Conservation (phyloP, 1,140 invertebrate species). For the Brachionus sp. region DNA sequence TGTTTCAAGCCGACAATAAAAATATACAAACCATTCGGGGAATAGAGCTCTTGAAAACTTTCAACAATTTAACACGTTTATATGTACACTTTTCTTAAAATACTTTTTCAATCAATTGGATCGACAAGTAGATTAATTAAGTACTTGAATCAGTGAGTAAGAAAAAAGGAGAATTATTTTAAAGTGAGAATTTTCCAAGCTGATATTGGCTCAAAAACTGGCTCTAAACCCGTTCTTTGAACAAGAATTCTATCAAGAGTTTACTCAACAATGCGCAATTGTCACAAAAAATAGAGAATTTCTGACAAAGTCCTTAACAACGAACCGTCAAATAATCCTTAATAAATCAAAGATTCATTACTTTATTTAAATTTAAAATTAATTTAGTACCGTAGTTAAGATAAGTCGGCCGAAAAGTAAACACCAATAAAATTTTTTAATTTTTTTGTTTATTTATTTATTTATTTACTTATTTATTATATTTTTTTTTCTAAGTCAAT, state of each 20-base stretch:
- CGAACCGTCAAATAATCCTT: constrained; percentile 25
- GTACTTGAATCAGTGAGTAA: constrained; percentile 4
- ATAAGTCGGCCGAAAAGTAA: constrained; percentile 17
- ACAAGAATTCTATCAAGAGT: background rate
- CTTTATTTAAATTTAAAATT: constrained; percentile 37
- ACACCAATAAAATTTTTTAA: background rate
- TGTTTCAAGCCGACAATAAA: background rate
- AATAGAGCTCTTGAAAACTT: background rate
- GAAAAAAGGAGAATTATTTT: background rate
- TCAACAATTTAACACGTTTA: background rate
- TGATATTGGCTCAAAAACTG: background rate
- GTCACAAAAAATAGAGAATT: background rate
- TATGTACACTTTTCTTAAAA: background rate
- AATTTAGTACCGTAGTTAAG: constrained; percentile 23
- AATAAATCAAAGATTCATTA: constrained; percentile 27
- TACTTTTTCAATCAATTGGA: background rate
- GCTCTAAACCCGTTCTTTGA: background rate
- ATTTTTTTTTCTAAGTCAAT: background rate
- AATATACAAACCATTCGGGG: constrained; percentile 12
- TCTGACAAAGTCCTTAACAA: constrained; percentile 23
- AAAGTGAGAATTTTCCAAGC: background rate
- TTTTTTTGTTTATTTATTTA: constrained; percentile 37
- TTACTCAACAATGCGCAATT: background rate
- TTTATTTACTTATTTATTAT: background rate
- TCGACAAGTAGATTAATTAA: constrained; percentile 38